Conservation (phyloP, 2,888 invertebrate species). For the Ochropleura plecta region DNA sequence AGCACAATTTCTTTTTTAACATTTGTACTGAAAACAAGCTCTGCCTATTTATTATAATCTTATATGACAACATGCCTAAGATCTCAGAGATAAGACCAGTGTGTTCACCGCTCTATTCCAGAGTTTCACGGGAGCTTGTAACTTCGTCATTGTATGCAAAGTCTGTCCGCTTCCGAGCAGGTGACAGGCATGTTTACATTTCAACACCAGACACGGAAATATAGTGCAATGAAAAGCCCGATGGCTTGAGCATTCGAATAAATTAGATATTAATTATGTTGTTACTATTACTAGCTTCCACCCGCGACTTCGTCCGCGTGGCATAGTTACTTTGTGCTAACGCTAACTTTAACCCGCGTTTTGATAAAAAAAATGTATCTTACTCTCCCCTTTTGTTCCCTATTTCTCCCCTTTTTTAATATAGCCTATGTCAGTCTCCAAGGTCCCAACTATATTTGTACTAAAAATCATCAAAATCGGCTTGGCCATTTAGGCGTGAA, state of each 20-base stretch:
- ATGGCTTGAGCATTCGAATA: conserved; percentile 58
- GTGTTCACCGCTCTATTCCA: conserved; percentile 51
- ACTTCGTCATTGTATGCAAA: conserved; percentile 88
- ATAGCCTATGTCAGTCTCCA: too few relatives aligned
- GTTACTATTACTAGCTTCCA: background rate
- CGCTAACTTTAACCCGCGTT: too few relatives aligned
- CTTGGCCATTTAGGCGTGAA: too few relatives aligned
- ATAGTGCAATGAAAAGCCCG: conserved; percentile 64
- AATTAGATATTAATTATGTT: conserved; percentile 57
- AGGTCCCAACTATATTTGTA: too few relatives aligned
- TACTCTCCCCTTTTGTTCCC: too few relatives aligned
- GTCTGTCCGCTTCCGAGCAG: conserved; percentile 76
- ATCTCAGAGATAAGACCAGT: conserved; percentile 39
- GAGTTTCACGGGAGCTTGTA: conserved; percentile 77
- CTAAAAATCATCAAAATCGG: too few relatives aligned
- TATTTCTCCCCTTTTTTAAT: too few relatives aligned
- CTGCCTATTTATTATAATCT: background rate
- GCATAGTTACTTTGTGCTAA: too few relatives aligned
- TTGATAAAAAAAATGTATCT: too few relatives aligned
- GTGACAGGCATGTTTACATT: conserved; percentile 72
- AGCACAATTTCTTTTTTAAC: too few relatives aligned
- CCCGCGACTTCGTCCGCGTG: too few relatives aligned
- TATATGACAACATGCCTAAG: conserved; percentile 3
- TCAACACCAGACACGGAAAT: conserved; percentile 68
- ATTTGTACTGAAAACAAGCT: background rate